Evolutionary conservation across 2,888 invertebrate genomes (phyloP).

Genomic region (Strigamia transsilvanica): DNA sequence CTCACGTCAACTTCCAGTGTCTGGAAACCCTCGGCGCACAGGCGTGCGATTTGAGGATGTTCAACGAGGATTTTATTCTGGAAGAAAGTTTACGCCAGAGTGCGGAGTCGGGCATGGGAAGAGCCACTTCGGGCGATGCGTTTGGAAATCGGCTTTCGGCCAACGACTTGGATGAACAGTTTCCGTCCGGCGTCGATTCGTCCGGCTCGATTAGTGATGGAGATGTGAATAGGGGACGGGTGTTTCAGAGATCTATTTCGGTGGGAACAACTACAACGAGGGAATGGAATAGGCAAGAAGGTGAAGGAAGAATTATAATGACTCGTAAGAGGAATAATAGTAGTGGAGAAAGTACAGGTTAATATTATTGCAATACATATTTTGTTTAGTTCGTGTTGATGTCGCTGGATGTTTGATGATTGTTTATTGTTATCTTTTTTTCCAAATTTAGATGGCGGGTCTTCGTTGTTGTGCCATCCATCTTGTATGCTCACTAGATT

Average conservation of each 20-base stretch:
- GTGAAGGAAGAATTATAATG: constrained; percentile 70
- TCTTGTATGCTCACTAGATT: constrained; percentile 85
- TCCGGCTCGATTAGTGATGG: constrained; percentile 55
- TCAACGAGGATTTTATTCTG: constrained; percentile 59
- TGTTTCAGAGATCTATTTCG: constrained; percentile 85
- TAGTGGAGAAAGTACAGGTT: constrained; percentile 72
- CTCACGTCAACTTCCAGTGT: constrained; percentile 68
- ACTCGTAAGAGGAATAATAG: constrained; percentile 74
- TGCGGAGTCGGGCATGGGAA: neutral
- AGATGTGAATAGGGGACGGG: constrained; percentile 64
- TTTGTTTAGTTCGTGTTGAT: neutral
- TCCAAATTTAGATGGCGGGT: constrained; percentile 72
- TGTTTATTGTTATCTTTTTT: constrained; percentile 2
- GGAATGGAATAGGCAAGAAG: constrained; percentile 63
- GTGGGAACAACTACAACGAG: constrained; percentile 77
- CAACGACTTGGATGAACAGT: constrained; percentile 58
- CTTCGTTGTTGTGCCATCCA: constrained; percentile 86
- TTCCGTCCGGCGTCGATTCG: constrained; percentile 58
- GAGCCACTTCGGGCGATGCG: constrained; percentile 22
- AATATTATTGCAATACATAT: constrained; percentile 50
- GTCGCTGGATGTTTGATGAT: neutral
- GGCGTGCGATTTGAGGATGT: constrained; percentile 60
- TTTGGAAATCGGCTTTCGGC: constrained; percentile 62
- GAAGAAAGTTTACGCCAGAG: constrained; percentile 57
- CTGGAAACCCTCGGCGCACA: constrained; percentile 68